A percentile compares a stretch with the other conserved stretches of the same genome.
These are phyloP conservation scores for Ictalurus furcatus DNA, from an alignment of 2,113 vertebrate genomes.

Conservation along the genomic window DNA sequence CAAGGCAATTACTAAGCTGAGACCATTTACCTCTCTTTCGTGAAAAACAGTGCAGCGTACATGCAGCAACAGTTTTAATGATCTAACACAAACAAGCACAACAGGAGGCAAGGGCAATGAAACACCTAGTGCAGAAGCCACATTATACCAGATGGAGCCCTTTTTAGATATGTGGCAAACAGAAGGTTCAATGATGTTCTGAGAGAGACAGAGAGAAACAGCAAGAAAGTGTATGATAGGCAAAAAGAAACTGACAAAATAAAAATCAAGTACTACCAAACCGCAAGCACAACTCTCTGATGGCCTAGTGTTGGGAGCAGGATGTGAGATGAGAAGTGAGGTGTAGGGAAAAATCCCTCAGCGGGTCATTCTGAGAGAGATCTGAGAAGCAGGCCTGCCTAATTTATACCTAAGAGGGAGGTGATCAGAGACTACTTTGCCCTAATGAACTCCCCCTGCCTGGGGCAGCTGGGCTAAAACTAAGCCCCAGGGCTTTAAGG, in stretches of 20 bases:
- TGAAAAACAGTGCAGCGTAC: background rate
- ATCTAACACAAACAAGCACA: slow-evolving; percentile 18
- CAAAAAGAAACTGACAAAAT: background rate
- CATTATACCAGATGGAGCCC: background rate
- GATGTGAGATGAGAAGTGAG: slow-evolving; percentile 16
- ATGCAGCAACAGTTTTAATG: slow-evolving; percentile 20
- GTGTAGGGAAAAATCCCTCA: slow-evolving; percentile 36
- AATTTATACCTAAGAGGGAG: slow-evolving; percentile 67
- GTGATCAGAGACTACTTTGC: slow-evolving; percentile 65
- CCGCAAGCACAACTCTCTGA: background rate
- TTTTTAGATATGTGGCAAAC: background rate
- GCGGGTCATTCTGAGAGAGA: slow-evolving; percentile 53
- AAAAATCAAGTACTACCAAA: background rate
- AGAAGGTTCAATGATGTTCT: background rate
- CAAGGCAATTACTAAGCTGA: slow-evolving; percentile 63
- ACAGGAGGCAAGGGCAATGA: slow-evolving; percentile 16
- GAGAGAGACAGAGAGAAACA: slow-evolving; percentile 46
- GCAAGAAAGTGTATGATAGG: background rate
- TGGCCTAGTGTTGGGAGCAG: background rate
- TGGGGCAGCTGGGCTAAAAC: slow-evolving; percentile 13
- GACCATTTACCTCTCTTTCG: slow-evolving; percentile 17
- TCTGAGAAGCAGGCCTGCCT: slow-evolving; percentile 60
- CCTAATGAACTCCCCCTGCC: slow-evolving; percentile 61
- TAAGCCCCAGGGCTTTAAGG: slow-evolving; percentile 19
- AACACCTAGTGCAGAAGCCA: slow-evolving; percentile 12